Evolutionary conservation across 2,113 vertebrate genomes (phyloP).

Genomic region (Recurvirostra avosetta): DNA sequence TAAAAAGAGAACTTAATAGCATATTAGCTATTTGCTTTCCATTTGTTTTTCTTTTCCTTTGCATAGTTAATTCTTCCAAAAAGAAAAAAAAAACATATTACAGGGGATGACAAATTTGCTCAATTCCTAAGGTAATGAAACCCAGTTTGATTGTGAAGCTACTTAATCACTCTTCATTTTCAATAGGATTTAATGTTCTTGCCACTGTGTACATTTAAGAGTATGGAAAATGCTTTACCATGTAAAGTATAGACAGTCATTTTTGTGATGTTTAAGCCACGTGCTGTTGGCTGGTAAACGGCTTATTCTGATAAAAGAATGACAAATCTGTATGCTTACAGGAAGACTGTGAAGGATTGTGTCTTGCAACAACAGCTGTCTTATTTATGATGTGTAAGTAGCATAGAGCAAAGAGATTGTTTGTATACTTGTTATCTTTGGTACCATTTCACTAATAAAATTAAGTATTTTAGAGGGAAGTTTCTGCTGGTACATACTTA

Average conservation of each 20-base stretch:
- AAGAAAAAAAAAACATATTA: neutral
- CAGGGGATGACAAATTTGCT: conserved; percentile 12
- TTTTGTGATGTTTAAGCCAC: conserved; percentile 73
- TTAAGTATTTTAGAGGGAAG: conserved; percentile 77
- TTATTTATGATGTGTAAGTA: conserved; percentile 81
- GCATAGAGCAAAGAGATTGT: conserved; percentile 71
- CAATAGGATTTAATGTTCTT: conserved; percentile 58
- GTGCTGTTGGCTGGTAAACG: conserved; percentile 68
- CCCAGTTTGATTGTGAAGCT: conserved; percentile 68
- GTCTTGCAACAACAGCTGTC: conserved; percentile 70
- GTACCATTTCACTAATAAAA: conserved; percentile 79
- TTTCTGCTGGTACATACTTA: conserved; percentile 63
- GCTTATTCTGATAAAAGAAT: conserved; percentile 68
- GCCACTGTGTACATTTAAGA: conserved; percentile 71
- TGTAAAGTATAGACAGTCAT: conserved; percentile 78
- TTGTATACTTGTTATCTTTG: conserved; percentile 78
- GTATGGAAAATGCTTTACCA: conserved; percentile 77
- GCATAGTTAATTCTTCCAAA: conserved; percentile 13
- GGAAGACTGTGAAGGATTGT: conserved; percentile 67
- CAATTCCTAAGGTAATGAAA: conserved; percentile 46
- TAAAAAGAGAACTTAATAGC: conserved; percentile 40
- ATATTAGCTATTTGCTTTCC: conserved; percentile 53
- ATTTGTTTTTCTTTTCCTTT: conserved; percentile 37
- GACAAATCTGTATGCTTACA: conserved; percentile 56
- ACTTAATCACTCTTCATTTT: conserved; percentile 65